Conservation (phyloP, 2,113 vertebrate species). For the Marcusenius ussheri region DNA sequence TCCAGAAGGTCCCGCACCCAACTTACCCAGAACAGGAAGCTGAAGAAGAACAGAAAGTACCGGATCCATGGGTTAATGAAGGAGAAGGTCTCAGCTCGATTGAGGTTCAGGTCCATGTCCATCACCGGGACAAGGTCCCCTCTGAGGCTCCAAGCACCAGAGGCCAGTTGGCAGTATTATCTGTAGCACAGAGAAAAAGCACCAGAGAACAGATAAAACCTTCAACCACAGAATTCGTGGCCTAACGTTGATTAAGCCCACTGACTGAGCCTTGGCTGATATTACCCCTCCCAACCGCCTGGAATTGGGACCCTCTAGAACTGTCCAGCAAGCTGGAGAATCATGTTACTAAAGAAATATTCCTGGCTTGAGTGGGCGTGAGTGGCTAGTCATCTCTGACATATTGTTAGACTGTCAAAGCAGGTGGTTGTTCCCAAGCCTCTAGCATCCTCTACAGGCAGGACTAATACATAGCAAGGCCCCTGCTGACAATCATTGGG, state of each 20-base stretch:
- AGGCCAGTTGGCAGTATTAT: neutral
- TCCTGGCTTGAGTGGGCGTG: conserved; percentile 39
- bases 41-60: conserved; percentile 67
- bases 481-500: neutral
- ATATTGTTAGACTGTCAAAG: conserved; percentile 29
- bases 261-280: conserved; percentile 37
- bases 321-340: conserved; percentile 35
- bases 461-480: neutral
- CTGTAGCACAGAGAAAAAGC: neutral
- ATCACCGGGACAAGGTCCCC: conserved; percentile 28
- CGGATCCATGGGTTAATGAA: conserved; percentile 63
- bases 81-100: conserved; percentile 55
- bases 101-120: conserved; percentile 52
- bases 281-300: neutral
- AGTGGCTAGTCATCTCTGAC: conserved; percentile 31
- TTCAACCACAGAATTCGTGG: neutral
- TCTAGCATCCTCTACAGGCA: neutral
- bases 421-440: neutral
- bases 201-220: neutral
- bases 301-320: conserved; percentile 31
- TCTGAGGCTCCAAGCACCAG: neutral
- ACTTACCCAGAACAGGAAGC: conserved; percentile 68
- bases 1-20: neutral
- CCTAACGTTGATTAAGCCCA: neutral
- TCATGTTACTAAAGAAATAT: conserved; percentile 50